Evolutionary conservation across 2,888 invertebrate species (phyloP), one percentile per base, ranked within the genome.

Genomic region (Caenorhabditis sp.): DNA sequence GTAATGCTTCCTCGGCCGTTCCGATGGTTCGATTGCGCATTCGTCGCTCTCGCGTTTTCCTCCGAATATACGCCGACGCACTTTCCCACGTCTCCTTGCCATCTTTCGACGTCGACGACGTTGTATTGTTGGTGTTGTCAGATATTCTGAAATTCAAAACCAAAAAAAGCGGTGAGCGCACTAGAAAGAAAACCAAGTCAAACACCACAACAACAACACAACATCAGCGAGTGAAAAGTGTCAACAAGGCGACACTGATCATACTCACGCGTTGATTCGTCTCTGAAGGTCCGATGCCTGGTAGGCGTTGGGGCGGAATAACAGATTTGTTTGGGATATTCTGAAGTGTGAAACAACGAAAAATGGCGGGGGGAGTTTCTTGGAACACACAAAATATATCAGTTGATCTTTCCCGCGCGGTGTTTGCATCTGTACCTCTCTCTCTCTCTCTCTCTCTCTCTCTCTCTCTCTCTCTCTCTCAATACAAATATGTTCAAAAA

Each of bases 21-120:
- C 81, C 86, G 51, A 86, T 86, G 14, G 86, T 86, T 36, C 79
- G 68, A 71, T 86, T 86, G 27, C 86, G 65, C 36, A 76, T 65
- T 8, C 86, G 73, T 49, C 86, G 67, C 58, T 86, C 86, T 17
- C 85, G 79, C 58, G 85, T 86, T 58, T 86, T 86, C 21, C 86
- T 67, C 27, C 86, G 75, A 51, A 86, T 86, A 72, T 85, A 86
- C 0, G 80, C 81, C 19, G 85, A 81, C 10, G 86, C 84, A 43
- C 81, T 80, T 58, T 85, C 85, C 74, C 76, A 82, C 31, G 67
- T 68, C 26, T 81, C 79, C 51, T 79, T 84, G 2, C 70, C 78
- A 17, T 71, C 77, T 12, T 1, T 23, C 2, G 19, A 2, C 31
- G 24, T 53, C 53, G 26, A 27, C 26, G 53, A 14, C 17, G 55